Base-by-base conservation (phyloP, 2,113 vertebrate species). In the Seriola aureovittata region DNA sequence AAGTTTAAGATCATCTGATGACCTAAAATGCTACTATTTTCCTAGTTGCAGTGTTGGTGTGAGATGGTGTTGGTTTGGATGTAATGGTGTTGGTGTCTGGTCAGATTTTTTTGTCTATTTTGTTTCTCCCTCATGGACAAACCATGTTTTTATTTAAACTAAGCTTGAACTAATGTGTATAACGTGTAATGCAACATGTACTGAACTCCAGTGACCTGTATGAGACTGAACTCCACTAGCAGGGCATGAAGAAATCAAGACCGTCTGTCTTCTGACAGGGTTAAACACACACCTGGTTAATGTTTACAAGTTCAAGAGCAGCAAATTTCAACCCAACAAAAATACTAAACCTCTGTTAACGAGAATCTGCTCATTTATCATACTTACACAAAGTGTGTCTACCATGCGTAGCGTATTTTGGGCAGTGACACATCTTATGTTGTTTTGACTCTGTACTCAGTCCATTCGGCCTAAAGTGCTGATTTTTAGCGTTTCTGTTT, bases 231-330 rank as follows among this genome's bases (percentile, higher is more conserved):
- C 21, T 57, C 25, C 40, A 19, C 5, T 1, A 50, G 54, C 25
- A 76, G 7, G 5, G 19, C 1, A 46, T 38, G 0, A 65, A 50
- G 0, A 38, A 38, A 57, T 68, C 72, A n/a, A 21, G 46, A 48
- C 29, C 0, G 0, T 4, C 9, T 42, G 50, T 0, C 12, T 12
- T 59, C 25, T 42, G 17, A 32, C 4, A 25, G 13, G 29, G 58
- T 66, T 59, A 48, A 81, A 71, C 57, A 60, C 19, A 71, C 25
- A 50, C 14, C 50, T 32, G 54, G 72, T 76, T 63, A 79, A 86
- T 67, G 64, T 65, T 85, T 66, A 23, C 64, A 55, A 60, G 5
- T 13, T 29, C 11, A 62, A 25, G 40, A 34, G 17, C 5, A 44
- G 44, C 44, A 46, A 5, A 55, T 48, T 34, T n/a, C 3, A 19